Evolutionary conservation across 92 coral and sea anemone genomes (phyloP), one percentile per base, ranked within the genome.

Genomic region (Paramuricea clavata): DNA sequence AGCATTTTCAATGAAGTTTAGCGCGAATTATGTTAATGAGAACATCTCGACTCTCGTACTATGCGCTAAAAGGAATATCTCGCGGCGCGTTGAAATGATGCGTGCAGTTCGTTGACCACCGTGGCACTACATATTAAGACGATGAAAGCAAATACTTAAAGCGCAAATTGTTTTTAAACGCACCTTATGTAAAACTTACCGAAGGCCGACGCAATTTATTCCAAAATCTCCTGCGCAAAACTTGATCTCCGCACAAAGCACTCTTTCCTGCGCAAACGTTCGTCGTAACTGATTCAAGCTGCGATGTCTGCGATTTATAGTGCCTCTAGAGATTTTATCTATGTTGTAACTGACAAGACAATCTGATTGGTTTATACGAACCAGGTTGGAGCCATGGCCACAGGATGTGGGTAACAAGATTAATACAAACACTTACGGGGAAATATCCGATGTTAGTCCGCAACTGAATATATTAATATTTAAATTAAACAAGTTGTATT

Each of bases 301-400:
- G 79, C 26, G 15, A 23, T 42, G 79, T 73, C 59, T 73, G 32
- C 16, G 17, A 13, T 9, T 73, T 73, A 73, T 73, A 42, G 25
- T 23, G 62, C 62, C 62, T 19, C 23, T 33, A 19, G 43, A 17
- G 79, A 73, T 73, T 73, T 73, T 73, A 73, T 73, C 79, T 73
- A 21, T n/a, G n/a, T 54, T 41, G 41, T 73, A 73, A 41, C 79
- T 39, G 79, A 73, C 54, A 36, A 33, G 54, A 44, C 49, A 52
- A 73, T 73, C 79, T 73, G 79, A 73, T 73, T 73, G 79, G 79
- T 73, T 44, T 73, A 73, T 73, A 44, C 35, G 41, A 42, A 5
- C 59, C 62, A 54, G 62, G 21, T 54, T 73, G 79, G 34, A 59
- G 79, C 28, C 57, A 16, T 11, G 9, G 11, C n/a, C n/a, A n/a